Percentiles rank a stretch among this genome's conserved stretches.
Evolutionary conservation across 2,888 invertebrate species (phyloP).

Genomic region (Clunio marinus): DNA sequence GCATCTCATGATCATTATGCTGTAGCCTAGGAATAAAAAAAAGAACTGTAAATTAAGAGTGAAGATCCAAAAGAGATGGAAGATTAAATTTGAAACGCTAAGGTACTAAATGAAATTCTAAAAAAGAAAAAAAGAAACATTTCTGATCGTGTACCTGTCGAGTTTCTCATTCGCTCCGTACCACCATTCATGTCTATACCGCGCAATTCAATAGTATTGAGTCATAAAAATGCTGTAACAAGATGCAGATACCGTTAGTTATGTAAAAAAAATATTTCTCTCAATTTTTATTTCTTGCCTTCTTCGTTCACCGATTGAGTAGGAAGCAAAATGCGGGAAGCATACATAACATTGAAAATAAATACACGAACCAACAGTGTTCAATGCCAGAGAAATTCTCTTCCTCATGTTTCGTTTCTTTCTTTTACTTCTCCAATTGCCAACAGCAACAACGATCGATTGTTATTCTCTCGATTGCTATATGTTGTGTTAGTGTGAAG

Average conservation of each 20-base stretch:
- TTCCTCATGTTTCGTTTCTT: constrained; percentile 15
- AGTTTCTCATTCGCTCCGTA: not conserved
- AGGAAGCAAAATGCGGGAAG: constrained; percentile 30
- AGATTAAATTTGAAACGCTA: not conserved
- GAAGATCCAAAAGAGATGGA: not conserved
- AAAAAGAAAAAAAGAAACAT: not conserved
- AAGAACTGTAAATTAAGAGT: constrained; percentile 5
- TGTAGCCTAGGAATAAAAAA: not conserved
- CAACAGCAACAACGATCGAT: no score
- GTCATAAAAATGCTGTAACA: constrained; percentile 37
- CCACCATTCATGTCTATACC: not conserved
- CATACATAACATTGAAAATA: constrained; percentile 32
- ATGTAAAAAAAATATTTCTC: constrained; percentile 12
- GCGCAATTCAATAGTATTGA: constrained; percentile 25
- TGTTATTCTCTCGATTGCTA: no score
- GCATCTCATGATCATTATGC: not conserved
- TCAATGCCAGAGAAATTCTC: constrained; percentile 37
- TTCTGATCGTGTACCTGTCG: constrained; percentile 14
- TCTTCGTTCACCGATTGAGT: not conserved
- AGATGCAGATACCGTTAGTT: constrained; percentile 38
- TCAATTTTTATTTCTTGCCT: not conserved
- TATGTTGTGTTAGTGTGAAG: not conserved
- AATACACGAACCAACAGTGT: no score
- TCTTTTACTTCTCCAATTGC: no score
- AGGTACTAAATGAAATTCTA: not conserved